A percentile compares a stretch with the other conserved stretches of the same genome.
Evolutionary conservation across 2,888 invertebrate genomes (phyloP).

Genomic region (Metacarcinus magister): DNA sequence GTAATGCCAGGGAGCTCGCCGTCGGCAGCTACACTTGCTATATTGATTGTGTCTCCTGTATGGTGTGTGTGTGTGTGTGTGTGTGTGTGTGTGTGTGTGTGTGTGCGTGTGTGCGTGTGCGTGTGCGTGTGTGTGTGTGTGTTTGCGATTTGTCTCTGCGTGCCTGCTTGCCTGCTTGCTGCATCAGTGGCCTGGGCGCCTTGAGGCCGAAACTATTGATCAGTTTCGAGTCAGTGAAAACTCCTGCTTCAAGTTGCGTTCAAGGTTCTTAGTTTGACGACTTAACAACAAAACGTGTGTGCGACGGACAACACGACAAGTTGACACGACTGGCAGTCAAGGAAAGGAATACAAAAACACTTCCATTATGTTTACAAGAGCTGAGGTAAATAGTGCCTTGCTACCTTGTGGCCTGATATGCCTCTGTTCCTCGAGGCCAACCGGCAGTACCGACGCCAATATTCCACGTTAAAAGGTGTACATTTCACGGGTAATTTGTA

Average conservation of each 20-base stretch:
- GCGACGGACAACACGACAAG: neutral
- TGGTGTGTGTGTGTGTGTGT: conserved; percentile 7
- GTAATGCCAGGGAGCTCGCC: neutral
- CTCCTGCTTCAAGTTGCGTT: neutral
- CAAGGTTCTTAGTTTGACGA: neutral
- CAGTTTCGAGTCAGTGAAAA: neutral
- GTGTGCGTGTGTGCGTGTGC: neutral
- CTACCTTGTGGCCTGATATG: neutral
- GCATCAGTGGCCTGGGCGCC: neutral
- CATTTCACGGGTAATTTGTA: conserved; percentile 48
- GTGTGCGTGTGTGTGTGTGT: neutral
- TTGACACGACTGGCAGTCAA: neutral
- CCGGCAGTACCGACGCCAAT: neutral
- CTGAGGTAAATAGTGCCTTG: neutral
- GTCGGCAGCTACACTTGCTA: conserved; percentile 26
- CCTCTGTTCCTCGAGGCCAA: neutral
- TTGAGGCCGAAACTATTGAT: neutral
- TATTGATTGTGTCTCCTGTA: conserved; percentile 54
- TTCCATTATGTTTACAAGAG: neutral
- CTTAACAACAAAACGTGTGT: neutral
- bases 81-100: neutral
- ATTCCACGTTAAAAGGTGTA: neutral
- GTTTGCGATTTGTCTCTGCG: neutral
- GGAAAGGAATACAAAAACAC: neutral
- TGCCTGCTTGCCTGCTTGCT: conserved; percentile 6